Conservation (phyloP, 2,113 vertebrate species). For the Mus pahari region DNA sequence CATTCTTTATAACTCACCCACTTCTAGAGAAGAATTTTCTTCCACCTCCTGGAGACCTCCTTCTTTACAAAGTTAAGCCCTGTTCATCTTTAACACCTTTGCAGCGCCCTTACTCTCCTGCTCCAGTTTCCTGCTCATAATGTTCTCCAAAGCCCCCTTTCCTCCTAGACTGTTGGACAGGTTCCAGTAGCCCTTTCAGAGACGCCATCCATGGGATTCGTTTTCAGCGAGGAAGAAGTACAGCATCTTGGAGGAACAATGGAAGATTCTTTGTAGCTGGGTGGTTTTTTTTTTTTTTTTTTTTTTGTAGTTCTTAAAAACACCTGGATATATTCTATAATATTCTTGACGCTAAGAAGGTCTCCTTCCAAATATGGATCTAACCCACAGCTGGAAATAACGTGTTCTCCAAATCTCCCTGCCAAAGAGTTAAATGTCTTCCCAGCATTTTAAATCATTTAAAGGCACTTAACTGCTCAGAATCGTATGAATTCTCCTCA, state of each 20-base stretch:
- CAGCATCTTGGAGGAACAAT: constrained; percentile 68
- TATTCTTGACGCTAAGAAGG: constrained; percentile 59
- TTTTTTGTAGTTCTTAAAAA: constrained; percentile 68
- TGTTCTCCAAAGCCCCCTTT: constrained; percentile 70
- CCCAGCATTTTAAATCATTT: constrained; percentile 78
- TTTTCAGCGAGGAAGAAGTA: constrained; percentile 60
- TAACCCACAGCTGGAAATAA: constrained; percentile 79
- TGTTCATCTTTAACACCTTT: constrained; percentile 78
- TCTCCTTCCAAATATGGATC: constrained; percentile 59
- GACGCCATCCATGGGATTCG: neutral
- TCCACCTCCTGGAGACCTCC: constrained; percentile 4
- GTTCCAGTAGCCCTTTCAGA: constrained; percentile 74
- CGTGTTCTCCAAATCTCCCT: constrained; percentile 73
- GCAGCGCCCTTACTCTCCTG: constrained; percentile 41
- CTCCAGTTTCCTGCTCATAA: constrained; percentile 78
- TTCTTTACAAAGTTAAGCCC: constrained; percentile 63
- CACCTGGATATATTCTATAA: constrained; percentile 71
- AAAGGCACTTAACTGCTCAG: constrained; percentile 73
- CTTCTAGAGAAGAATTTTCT: constrained; percentile 64
- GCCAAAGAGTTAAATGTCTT: constrained; percentile 77
- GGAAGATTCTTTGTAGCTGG: constrained; percentile 73
- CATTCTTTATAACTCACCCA: neutral
- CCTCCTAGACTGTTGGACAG: constrained; percentile 47
- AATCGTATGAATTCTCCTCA: constrained; percentile 63
- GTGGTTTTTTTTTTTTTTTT: neutral